Percentiles rank a stretch among this genome's conserved stretches.
Conservation (phyloP, 1,140 invertebrate species). For the Macrobrachium nipponense region DNA sequence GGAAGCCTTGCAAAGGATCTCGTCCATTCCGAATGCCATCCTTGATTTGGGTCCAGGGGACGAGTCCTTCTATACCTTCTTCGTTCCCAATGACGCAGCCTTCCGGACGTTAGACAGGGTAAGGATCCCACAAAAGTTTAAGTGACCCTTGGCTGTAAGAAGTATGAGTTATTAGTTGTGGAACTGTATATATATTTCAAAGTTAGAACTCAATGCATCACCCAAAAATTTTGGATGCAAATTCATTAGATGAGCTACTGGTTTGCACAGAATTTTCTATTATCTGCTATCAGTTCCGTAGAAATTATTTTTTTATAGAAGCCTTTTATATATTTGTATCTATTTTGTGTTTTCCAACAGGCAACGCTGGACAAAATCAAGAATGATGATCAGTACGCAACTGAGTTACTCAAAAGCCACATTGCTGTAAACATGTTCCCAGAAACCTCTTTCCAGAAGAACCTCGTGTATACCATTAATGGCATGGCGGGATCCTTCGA, state of each 20-base stretch:
- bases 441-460: conserved; percentile 67
- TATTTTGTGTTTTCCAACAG: not conserved
- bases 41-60: conserved; percentile 65
- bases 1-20: conserved; percentile 68
- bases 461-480: conserved; percentile 68
- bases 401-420: conserved; percentile 70
- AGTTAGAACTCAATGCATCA: too few species aligned
- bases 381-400: conserved; percentile 66
- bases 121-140: not conserved
- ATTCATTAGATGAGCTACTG: too few species aligned
- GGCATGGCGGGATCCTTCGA: conserved; percentile 64
- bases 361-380: conserved; percentile 66
- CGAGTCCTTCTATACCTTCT: conserved; percentile 70
- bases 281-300: too few species aligned
- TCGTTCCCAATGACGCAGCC: conserved; percentile 72
- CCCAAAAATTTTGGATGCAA: too few species aligned
- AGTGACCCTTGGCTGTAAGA: not conserved
- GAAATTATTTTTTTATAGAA: too few species aligned
- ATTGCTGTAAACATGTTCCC: conserved; percentile 69
- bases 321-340: too few species aligned
- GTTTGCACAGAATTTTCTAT: too few species aligned
- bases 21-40: conserved; percentile 65
- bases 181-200: too few species aligned
- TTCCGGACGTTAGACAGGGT: conserved; percentile 66
- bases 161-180: too few species aligned